Evolutionary conservation across 2,113 vertebrate genomes (phyloP), one percentile per base, ranked within the genome.

Genomic region (Oenanthe melanoleuca): DNA sequence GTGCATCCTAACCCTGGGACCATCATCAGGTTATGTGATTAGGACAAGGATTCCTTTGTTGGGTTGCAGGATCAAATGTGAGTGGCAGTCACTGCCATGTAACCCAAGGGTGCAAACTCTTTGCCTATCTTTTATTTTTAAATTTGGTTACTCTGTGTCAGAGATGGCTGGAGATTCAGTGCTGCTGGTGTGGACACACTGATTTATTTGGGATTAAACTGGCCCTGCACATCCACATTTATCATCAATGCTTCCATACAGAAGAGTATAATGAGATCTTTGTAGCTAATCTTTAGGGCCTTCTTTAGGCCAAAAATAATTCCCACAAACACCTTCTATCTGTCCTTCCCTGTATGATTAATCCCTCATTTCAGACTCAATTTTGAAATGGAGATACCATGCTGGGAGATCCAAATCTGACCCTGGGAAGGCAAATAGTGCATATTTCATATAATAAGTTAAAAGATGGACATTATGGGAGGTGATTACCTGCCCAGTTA

Each of bases 291-390:
- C 71, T 88, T 90, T 81, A 77, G 56, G 80, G 92, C 72, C 80
- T 92, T 71, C 78, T 89, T 92, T 63, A 88, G 75, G 82, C 93
- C 90, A 93, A 95, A 97, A 93, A 93, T 90, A 94, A 83, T 94
- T 93, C 83, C 75, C 91, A 80, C 86, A 92, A 95, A 94, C 80
- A 95, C 88, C n/a, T 92, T 77, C 86, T 83, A 67, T 77, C 71
- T 88, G 60, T 77, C 75, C 34, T 88, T 92, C 47, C 47, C 42
- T 66, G 33, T 47, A 73, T 38, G 75, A 96, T 91, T 80, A 93
- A 82, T 77, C 50, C 47, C 42, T 83, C 88, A 80, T 61, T 95
- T 96, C 67, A 93, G 42, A 59, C 9, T 5, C 12, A 80, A 80
- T 90, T 93, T 80, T 66, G 90, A 80, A 77, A 82, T 0, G 5